These are phyloP conservation scores for Trichonephila clavipes DNA, from an alignment of 1,140 invertebrate genomes.

Conservation along the genomic window DNA sequence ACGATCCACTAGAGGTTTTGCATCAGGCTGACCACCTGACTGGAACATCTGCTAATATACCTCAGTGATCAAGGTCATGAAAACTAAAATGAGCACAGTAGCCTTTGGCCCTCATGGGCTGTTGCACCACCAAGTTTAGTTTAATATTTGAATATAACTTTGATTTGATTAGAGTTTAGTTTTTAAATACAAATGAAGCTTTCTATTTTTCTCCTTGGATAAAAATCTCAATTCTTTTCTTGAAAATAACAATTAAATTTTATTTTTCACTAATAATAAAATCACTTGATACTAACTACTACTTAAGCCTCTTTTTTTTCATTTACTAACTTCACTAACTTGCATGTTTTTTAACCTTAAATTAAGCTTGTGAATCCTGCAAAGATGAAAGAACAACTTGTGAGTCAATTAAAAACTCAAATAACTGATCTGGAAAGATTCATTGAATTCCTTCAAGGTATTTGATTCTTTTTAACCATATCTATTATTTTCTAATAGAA, in stretches of 20 bases:
- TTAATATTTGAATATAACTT: too few species aligned
- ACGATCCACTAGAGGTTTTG: too few species aligned
- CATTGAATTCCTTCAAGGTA: constrained; percentile 94
- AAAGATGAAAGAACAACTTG: constrained; percentile 97
- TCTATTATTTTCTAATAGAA: not conserved
- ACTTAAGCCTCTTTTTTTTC: not conserved
- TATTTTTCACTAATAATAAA: too few species aligned
- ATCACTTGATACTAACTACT: too few species aligned
- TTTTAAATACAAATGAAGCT: too few species aligned
- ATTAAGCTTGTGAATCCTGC: constrained; percentile 94
- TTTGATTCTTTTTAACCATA: constrained; percentile 21
- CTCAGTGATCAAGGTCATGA: too few species aligned
- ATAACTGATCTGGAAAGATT: constrained; percentile 98
- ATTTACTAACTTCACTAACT: constrained; percentile 56
- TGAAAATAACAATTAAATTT: not conserved
- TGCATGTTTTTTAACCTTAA: constrained; percentile 57
- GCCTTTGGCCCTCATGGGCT: too few species aligned
- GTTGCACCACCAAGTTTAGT: too few species aligned
- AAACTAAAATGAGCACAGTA: too few species aligned
- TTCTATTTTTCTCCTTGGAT: not conserved
- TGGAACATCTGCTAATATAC: too few species aligned
- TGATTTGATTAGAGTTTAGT: too few species aligned
- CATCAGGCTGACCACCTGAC: too few species aligned
- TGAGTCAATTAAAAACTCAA: constrained; percentile 97
- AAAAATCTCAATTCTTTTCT: not conserved